Evolutionary conservation across 1,140 invertebrate species (phyloP).

Genomic region (Tetranychus cinnabarinus): DNA sequence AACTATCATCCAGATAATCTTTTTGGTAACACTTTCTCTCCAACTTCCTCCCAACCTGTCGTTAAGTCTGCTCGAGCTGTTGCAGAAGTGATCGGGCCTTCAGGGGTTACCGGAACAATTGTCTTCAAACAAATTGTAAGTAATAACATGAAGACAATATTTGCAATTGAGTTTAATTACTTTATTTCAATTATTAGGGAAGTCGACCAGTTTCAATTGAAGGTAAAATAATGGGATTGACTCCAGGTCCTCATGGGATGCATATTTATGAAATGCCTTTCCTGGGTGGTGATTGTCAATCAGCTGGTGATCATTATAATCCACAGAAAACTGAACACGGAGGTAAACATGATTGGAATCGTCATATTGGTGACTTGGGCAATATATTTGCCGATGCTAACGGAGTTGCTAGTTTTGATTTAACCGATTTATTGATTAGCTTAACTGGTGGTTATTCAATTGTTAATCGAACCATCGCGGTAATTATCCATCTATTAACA

Average conservation of each 20-base stretch:
- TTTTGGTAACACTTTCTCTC: background rate
- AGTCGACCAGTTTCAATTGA: background rate
- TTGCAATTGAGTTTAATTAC: background rate
- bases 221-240: background rate
- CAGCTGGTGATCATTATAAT: background rate
- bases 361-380: conserved; percentile 14
- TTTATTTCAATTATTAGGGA: background rate
- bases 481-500: background rate
- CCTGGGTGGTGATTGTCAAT: background rate
- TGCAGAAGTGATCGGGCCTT: background rate
- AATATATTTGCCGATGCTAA: conserved; percentile 22
- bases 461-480: conserved; percentile 21
- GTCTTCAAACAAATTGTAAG: background rate
- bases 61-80: background rate
- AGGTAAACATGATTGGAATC: background rate
- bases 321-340: background rate
- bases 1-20: background rate
- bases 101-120: background rate
- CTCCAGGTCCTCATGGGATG: background rate
- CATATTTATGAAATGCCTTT: background rate
- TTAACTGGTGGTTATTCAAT: conserved; percentile 27
- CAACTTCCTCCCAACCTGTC: background rate
- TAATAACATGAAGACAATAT: background rate
- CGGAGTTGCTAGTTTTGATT: conserved; percentile 19
- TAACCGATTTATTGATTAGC: conserved; percentile 20